Percentiles rank a stretch among this genome's conserved stretches.
Evolutionary conservation across 2,113 vertebrate genomes (phyloP).

Genomic region (Ochotona princeps): DNA sequence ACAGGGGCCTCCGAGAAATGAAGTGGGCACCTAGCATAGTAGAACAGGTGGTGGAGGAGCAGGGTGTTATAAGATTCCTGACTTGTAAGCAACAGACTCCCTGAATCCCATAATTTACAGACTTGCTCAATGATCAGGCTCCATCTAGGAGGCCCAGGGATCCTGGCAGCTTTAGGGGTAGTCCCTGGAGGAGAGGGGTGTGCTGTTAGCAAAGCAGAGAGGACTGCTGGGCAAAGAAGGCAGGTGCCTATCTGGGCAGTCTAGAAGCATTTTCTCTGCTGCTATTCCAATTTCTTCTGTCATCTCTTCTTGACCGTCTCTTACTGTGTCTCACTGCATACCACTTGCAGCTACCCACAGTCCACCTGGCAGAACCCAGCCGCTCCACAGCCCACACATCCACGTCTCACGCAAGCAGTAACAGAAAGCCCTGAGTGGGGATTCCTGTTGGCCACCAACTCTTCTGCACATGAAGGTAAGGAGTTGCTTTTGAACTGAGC

Average conservation of each 20-base stretch:
- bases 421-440: background rate
- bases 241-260: background rate
- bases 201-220: background rate
- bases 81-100: background rate
- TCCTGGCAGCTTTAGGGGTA: background rate
- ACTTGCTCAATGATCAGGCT: background rate
- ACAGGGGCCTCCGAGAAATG: background rate
- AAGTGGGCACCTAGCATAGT: background rate
- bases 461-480: background rate
- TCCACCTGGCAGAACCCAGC: background rate
- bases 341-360: background rate
- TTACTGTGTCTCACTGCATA: background rate
- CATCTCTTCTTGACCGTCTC: background rate
- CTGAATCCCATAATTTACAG: conserved; percentile 18
- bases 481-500: background rate
- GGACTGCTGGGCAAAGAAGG: background rate
- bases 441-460: background rate
- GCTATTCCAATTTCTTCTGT: background rate
- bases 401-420: background rate
- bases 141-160: background rate
- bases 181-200: background rate
- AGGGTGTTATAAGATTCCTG: background rate
- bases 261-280: background rate
- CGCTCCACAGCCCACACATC: background rate
- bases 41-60: no score